Percentiles rank a stretch among this genome's conserved stretches.
Evolutionary conservation across 2,888 invertebrate genomes (phyloP).

Genomic region (Ormyrus rosae): DNA sequence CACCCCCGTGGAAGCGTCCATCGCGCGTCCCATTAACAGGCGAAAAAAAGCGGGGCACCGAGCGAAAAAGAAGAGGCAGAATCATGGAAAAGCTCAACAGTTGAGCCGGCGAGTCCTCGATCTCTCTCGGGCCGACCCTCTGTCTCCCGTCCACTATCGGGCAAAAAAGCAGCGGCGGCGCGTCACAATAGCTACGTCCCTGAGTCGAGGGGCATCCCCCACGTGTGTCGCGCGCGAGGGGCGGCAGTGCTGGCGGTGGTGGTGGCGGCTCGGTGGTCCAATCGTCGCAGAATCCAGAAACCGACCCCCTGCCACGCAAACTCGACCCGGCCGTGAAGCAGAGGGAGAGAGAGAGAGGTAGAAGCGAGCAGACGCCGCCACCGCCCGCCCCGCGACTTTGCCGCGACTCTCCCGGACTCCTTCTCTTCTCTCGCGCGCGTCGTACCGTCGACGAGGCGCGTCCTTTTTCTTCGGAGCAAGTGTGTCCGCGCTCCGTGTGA

Average conservation of each 20-base stretch:
- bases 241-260: constrained; percentile 1
- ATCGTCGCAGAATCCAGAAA: constrained; percentile 75
- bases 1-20: too few species aligned
- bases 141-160: background rate
- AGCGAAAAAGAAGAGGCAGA: background rate
- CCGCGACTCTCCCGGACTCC: constrained; percentile 29
- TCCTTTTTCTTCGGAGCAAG: constrained; percentile 14
- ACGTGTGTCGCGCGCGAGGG: constrained; percentile 23
- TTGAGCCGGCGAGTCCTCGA: constrained; percentile 5
- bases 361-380: constrained; percentile 25
- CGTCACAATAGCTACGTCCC: constrained; percentile 23
- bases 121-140: background rate
- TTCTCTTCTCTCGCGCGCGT: constrained; percentile 22
- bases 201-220: constrained; percentile 44
- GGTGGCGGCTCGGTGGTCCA: constrained; percentile 72
- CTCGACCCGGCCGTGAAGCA: background rate
- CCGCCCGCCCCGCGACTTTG: constrained; percentile 33
- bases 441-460: constrained; percentile 10
- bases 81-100: constrained; percentile 50
- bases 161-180: background rate
- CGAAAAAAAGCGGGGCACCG: too few species aligned
- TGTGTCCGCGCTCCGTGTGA: too few species aligned
- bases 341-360: constrained; percentile 34
- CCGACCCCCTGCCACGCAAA: constrained; percentile 73
- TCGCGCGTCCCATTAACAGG: too few species aligned